phyloP scores from a whole-genome alignment of 2,113 vertebrate species.

The Pardalotus punctatus region DNA sequence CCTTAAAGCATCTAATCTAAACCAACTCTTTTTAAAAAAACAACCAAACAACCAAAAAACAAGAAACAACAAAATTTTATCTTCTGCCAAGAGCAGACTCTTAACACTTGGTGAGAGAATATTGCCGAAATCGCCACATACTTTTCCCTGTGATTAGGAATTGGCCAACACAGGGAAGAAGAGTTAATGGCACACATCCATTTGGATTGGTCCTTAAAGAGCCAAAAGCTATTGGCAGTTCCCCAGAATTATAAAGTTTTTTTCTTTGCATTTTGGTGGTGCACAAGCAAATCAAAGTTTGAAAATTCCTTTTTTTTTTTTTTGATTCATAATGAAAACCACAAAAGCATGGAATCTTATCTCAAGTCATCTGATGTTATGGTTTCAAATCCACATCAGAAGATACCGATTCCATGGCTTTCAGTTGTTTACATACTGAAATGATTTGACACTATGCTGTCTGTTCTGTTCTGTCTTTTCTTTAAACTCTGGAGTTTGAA shows the following conservation, averaged over 20 bases:
- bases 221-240: background rate
- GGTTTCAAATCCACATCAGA: constrained; percentile 9
- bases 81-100: background rate
- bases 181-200: background rate
- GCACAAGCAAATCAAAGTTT: background rate
- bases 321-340: background rate
- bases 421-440: constrained; percentile 8
- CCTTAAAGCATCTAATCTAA: background rate
- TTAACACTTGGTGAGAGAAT: background rate
- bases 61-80: background rate
- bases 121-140: background rate
- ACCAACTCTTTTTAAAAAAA: background rate
- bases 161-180: background rate
- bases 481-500: background rate
- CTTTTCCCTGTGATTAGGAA: background rate
- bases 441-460: background rate
- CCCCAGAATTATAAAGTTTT: background rate
- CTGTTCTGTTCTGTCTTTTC: background rate
- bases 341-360: background rate
- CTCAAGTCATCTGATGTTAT: background rate
- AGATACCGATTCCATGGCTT: background rate
- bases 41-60: background rate
- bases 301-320: background rate
- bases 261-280: background rate
- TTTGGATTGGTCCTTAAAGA: background rate